phyloP scores from a whole-genome alignment of 2,113 vertebrate genomes.

The Eubucco bourcierii region DNA sequence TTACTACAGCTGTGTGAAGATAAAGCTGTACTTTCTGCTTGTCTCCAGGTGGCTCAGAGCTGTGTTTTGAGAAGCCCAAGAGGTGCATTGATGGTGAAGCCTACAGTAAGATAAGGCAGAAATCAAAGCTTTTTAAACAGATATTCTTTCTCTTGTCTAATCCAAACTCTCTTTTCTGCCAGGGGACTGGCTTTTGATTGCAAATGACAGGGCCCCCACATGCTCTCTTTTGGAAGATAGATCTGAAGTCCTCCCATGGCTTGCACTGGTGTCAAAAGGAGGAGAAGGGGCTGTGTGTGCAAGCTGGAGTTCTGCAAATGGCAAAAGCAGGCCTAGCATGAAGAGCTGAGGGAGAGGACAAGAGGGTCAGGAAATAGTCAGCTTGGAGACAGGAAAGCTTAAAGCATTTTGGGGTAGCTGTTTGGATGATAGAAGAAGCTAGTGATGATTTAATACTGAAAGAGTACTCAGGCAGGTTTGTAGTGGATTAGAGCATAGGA shows the following conservation, averaged over 20 bases:
- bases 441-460: background rate
- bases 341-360: background rate
- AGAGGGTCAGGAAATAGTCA: background rate
- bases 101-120: background rate
- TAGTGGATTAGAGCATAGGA: background rate
- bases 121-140: background rate
- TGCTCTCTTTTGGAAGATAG: background rate
- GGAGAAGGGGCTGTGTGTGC: background rate
- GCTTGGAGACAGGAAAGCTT: background rate
- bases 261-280: background rate
- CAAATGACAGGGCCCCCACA: background rate
- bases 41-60: background rate
- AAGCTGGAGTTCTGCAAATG: background rate
- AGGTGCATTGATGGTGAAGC: background rate
- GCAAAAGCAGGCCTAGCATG: background rate
- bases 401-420: background rate
- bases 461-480: background rate
- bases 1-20: background rate
- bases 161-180: background rate
- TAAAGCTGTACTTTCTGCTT: background rate
- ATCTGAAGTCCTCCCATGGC: background rate
- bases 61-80: background rate
- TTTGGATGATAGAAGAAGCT: background rate
- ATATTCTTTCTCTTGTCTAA: background rate
- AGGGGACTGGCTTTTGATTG: background rate